Conservation (phyloP, 1,140 invertebrate species). For the Habropoda laboriosa region DNA sequence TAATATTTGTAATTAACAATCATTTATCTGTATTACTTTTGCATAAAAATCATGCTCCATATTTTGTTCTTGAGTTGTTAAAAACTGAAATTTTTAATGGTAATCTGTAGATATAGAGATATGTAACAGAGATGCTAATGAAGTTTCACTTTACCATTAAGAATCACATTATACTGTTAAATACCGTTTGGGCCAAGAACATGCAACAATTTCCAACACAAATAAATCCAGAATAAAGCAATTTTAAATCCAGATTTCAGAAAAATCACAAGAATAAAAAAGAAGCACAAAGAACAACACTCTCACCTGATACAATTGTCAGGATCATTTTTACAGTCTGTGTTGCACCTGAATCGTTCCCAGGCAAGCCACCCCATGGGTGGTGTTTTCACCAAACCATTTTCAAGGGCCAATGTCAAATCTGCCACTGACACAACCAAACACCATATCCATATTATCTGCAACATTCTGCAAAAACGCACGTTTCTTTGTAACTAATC, state of each 20-base stretch:
- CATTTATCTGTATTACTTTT: not conserved
- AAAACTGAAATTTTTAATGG: not conserved
- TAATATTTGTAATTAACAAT: not conserved
- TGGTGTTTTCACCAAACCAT: conserved; percentile 91
- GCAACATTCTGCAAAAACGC: conserved; percentile 64
- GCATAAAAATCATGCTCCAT: not conserved
- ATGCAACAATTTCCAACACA: not conserved
- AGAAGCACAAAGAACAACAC: not conserved
- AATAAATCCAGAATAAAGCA: not conserved
- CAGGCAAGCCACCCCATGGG: conserved; percentile 96
- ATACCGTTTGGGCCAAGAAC: not conserved
- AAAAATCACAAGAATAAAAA: not conserved
- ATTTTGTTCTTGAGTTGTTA: not conserved
- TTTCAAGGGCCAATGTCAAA: conserved; percentile 84
- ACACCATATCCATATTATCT: conserved; percentile 62
- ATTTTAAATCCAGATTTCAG: not conserved
- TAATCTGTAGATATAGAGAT: conserved; percentile 18
- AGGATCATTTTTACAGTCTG: conserved; percentile 95
- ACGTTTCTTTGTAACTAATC: conserved; percentile 38
- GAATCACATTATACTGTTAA: not conserved
- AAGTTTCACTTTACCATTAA: conserved; percentile 44
- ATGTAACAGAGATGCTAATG: conserved; percentile 43
- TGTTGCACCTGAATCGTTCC: conserved; percentile 96
- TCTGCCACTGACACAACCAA: conserved; percentile 54
- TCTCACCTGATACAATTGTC: conserved; percentile 95